phyloP scores from a whole-genome alignment of 2,113 vertebrate species.

The Smithornis capensis region DNA sequence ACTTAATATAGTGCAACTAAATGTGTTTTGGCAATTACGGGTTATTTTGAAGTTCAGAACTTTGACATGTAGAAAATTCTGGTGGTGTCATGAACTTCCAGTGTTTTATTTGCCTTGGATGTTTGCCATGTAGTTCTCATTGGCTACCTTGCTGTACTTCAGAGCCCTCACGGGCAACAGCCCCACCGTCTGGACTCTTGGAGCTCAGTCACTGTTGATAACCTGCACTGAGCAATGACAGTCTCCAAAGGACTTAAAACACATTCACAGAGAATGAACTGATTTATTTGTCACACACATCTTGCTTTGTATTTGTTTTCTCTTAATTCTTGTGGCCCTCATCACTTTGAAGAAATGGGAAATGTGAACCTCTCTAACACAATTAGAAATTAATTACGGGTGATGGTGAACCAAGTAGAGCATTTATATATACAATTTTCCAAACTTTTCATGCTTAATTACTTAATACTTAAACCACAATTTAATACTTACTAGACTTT shows the following conservation, averaged over 20 bases:
- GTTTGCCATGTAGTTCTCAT: not conserved
- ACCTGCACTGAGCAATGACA: rapidly evolving
- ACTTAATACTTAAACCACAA: not conserved
- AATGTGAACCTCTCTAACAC: not conserved
- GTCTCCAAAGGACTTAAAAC: not conserved
- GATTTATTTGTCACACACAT: not conserved
- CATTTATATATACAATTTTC: not conserved
- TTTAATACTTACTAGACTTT: not conserved
- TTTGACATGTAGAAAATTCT: not conserved
- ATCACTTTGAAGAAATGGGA: not conserved
- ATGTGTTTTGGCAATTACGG: not conserved
- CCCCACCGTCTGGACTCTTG: not conserved
- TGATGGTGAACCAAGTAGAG: not conserved
- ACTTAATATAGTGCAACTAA: not conserved
- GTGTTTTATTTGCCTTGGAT: not conserved
- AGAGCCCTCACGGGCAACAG: not conserved
- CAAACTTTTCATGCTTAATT: not conserved
- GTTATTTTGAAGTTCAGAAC: not conserved
- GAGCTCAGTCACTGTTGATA: not conserved
- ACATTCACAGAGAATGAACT: not conserved
- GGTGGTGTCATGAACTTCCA: not conserved
- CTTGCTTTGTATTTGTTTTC: not conserved
- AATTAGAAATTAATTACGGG: not conserved
- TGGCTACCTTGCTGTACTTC: not conserved
- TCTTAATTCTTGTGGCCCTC: not conserved